Evolutionary conservation across 2,113 vertebrate species (phyloP), one percentile per base, ranked within the genome.

Genomic region (Terrapene triunguis): DNA sequence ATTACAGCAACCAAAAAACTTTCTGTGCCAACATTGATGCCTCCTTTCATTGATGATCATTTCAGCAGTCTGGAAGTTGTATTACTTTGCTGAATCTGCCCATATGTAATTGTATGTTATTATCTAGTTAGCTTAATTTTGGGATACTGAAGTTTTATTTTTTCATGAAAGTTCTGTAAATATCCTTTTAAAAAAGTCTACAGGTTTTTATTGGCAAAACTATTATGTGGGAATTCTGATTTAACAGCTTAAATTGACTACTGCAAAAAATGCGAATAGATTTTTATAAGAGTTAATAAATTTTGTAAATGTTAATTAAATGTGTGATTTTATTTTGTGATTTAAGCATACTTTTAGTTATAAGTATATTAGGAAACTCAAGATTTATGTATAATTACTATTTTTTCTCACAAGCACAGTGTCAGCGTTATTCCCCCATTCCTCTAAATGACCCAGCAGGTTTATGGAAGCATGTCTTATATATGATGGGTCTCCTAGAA

Each of bases 201-300:
- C 8, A 88, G 62, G 2, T 88, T 29, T 53, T 47, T 89, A 47
- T 88, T 90, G 89, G 91, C 24, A n/a, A 55, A 89, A 24, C 0
- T 59, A 10, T 25, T n/a, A 50, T 3, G 3, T 35, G 27, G 21
- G 80, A 42, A 10, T 88, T 90, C 84, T 65, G 4, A 42, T 85
- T 84, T 74, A 54, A 79, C 11, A 8, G 51, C 3, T 48, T 0
- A 50, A 79, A 2, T 38, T 72, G 2, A 2, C 92, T 94, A 86
- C 65, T 89, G 57, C 81, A 74, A 47, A 78, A 95, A 89, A 4
- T 82, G 10, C 44, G 3, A 8, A 11, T 93, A 82, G 86, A 74
- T 35, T 74, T 69, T 89, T 2, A n/a, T 92, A 6, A 92, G 53
- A 54, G n/a, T 79, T 79, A 97, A 97, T 96, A 97, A 98, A 97